Base-by-base conservation (phyloP, 2,797 vertebrate genomes). In the Iguana delicatissima region DNA sequence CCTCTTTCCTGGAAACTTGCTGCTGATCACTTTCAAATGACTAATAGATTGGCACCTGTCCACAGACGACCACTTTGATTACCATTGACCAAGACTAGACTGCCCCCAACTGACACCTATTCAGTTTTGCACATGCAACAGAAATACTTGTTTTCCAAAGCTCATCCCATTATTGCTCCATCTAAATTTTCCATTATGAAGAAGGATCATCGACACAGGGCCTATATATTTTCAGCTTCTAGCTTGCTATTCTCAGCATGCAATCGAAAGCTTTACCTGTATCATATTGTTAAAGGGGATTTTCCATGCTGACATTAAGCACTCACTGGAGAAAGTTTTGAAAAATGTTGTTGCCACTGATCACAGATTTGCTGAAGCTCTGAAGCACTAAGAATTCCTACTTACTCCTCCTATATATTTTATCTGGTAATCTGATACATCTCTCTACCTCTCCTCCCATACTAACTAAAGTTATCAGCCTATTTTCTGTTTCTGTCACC, bases 271-370 rank as follows among this genome's bases (percentile, higher is more conserved):
- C 29, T 55, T 64, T 87, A 52, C 8, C 6, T 90, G 1, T 77
- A 82, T 93, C 0, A 0, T 35, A 24, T 7, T 72, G 73, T 52
- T 92, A 88, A 80, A 82, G 93, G 86, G 92, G 69, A 80, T 79
- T 88, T 32, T 32, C 52, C 29, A 35, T 6, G 57, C 12, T 88
- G 62, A 35, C 69, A 9, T 89, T 90, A 87, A 83, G 82, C 52
- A 46, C 3, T 89, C 87, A 85, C 6, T 76, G 52, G 32, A 16
- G 5, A 91, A 90, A 92, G 74, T 64, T 93, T 92, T 92, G 24
- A 87, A 81, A 84, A 62, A 83, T 93, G 69, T 94, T 69, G 69
- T 84, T 72, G 91, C 90, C 84, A 85, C 80, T 85, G 67, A 80
- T 87, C 55, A 35, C 57, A 86, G 52, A 76, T 91, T 74, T 77